A percentile compares a stretch with the other conserved stretches of the same genome.
These are phyloP conservation scores for Meliscaeva auricollis DNA, from an alignment of 2,888 invertebrate genomes.

Conservation along the genomic window DNA sequence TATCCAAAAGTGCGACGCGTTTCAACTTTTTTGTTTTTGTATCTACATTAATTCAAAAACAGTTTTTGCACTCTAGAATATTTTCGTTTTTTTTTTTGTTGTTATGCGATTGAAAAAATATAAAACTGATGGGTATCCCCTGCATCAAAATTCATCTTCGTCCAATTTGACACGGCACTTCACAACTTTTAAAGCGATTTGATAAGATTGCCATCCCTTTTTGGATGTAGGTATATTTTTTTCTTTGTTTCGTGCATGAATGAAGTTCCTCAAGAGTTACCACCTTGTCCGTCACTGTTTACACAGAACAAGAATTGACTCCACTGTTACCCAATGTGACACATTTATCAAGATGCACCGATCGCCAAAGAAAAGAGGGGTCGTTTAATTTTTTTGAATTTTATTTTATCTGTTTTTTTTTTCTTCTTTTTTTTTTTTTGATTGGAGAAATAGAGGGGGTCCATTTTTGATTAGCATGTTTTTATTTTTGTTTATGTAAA, in stretches of 20 bases:
- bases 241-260: not conserved
- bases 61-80: slow-evolving; percentile 39
- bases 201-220: slow-evolving; percentile 70
- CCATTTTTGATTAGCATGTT: slow-evolving; percentile 46
- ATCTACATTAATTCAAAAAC: slow-evolving; percentile 43
- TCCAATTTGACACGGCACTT: slow-evolving; percentile 76
- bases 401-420: too few relatives aligned
- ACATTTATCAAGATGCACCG: slow-evolving; percentile 66
- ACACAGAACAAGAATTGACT: slow-evolving; percentile 73
- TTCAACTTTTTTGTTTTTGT: slow-evolving; percentile 24
- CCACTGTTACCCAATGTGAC: slow-evolving; percentile 55
- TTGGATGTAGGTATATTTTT: not conserved
- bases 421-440: too few relatives aligned
- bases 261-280: slow-evolving; percentile 66
- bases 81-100: slow-evolving; percentile 18
- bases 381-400: not conserved
- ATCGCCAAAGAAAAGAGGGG: slow-evolving; percentile 41
- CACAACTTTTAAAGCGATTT: slow-evolving; percentile 73
- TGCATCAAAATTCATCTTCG: slow-evolving; percentile 74
- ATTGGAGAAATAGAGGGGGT: slow-evolving; percentile 24
- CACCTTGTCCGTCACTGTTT: slow-evolving; percentile 74
- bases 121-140: slow-evolving; percentile 19
- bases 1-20: slow-evolving; percentile 39
- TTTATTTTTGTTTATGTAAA: slow-evolving; percentile 57
- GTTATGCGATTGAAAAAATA: not conserved